These are phyloP conservation scores for Cepphus grylle DNA, from an alignment of 2,113 vertebrate genomes.

Conservation along the genomic window DNA sequence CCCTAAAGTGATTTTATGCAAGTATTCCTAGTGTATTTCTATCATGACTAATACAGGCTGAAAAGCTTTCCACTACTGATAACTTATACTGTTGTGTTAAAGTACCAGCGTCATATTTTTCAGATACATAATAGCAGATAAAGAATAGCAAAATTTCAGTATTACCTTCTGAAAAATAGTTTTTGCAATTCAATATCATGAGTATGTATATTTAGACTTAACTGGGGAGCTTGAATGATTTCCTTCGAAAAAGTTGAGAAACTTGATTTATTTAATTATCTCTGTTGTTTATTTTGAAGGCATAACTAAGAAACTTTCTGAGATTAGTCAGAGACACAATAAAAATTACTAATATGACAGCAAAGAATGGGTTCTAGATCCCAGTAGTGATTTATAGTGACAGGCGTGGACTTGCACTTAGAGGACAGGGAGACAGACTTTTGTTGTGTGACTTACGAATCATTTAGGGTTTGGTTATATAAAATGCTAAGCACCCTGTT, in stretches of 20 bases:
- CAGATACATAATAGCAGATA: background rate
- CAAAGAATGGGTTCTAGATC: background rate
- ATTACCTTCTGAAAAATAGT: background rate
- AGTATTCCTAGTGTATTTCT: background rate
- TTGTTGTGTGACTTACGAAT: fast-evolving
- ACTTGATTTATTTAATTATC: background rate
- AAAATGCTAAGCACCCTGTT: background rate
- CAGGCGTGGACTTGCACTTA: background rate
- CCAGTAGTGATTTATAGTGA: background rate
- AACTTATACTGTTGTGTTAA: background rate
- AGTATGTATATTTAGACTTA: background rate
- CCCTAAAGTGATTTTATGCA: background rate
- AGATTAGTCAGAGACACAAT: background rate
- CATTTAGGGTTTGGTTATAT: background rate
- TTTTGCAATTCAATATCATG: background rate
- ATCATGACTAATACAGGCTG: background rate
- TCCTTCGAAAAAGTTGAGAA: background rate
- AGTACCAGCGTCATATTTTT: background rate
- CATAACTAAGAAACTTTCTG: background rate
- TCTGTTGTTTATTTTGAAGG: background rate
- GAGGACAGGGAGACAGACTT: background rate
- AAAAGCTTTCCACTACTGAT: background rate
- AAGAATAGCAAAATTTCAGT: background rate
- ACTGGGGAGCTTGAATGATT: background rate
- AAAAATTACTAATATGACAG: background rate